phyloP scores from a whole-genome alignment of 1,140 invertebrate genomes.

The Zaprionus vittiger region DNA sequence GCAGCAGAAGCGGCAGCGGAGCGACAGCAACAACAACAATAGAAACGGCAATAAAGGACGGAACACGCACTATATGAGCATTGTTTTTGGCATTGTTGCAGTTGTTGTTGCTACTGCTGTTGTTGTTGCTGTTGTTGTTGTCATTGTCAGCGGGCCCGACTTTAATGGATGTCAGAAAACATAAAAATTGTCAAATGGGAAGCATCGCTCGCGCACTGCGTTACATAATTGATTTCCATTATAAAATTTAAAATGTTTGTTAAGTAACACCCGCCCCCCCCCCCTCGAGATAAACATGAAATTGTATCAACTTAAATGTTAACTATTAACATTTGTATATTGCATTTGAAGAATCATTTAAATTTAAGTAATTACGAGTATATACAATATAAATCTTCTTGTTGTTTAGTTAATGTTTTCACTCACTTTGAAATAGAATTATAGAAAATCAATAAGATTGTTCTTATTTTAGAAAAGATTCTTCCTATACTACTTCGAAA shows the following conservation, averaged over 20 bases:
- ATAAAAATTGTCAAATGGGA: conserved; percentile 79
- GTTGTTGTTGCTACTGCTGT: conserved; percentile 31
- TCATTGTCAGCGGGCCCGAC: conserved; percentile 71
- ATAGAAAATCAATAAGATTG: too few relatives aligned
- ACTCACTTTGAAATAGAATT: too few relatives aligned
- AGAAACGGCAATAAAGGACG: conserved; percentile 46
- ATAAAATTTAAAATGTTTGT: conserved; percentile 54
- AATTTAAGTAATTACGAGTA: too few relatives aligned
- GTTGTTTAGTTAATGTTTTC: too few relatives aligned
- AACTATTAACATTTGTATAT: not conserved
- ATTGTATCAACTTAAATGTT: not conserved
- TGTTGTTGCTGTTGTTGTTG: conserved; percentile 67
- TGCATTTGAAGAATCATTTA: too few relatives aligned
- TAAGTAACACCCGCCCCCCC: conserved; percentile 1
- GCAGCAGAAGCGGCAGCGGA: conserved; percentile 21
- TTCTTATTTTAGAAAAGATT: too few relatives aligned
- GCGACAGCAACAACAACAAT: conserved; percentile 8
- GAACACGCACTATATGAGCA: conserved; percentile 52
- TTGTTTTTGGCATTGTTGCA: conserved; percentile 54
- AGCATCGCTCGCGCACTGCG: conserved; percentile 30
- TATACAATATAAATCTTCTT: too few relatives aligned
- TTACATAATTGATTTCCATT: conserved; percentile 71
- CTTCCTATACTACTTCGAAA: too few relatives aligned
- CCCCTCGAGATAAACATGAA: not conserved
- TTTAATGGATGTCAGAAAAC: conserved; percentile 77